A percentile compares a stretch with the other conserved stretches of the same genome.
These are phyloP conservation scores for Hydrozoanthus gracilis DNA, from an alignment of 92 coral and sea anemone genomes.

Conservation along the genomic window DNA sequence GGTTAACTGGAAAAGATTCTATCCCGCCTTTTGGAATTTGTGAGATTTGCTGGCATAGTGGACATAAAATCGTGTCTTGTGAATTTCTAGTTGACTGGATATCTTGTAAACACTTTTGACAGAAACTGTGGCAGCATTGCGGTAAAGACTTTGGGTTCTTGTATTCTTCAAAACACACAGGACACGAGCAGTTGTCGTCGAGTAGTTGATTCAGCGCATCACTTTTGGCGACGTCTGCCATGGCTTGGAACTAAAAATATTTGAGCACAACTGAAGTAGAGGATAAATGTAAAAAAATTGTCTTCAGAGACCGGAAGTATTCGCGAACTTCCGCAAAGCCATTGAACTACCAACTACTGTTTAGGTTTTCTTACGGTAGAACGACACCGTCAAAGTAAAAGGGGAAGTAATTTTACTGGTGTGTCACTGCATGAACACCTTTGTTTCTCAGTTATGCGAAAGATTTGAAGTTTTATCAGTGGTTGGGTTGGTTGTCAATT, in stretches of 20 bases:
- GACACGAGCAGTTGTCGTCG: constrained; percentile 11
- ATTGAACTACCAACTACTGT: too few species aligned
- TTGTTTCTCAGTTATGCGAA: background rate
- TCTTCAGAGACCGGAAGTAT: too few species aligned
- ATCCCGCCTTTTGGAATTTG: constrained; percentile 14
- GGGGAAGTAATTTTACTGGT: background rate
- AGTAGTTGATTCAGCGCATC: background rate
- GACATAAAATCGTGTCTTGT: background rate
- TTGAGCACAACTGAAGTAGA: background rate
- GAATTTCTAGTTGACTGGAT: background rate
- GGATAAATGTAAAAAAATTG: background rate
- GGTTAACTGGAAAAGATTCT: constrained; percentile 9
- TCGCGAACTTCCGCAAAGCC: too few species aligned
- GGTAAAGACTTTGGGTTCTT: constrained; percentile 19
- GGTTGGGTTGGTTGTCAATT: background rate
- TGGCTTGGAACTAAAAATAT: background rate
- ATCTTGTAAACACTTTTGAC: background rate
- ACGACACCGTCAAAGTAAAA: too few species aligned
- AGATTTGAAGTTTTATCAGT: background rate
- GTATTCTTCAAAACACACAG: constrained; percentile 13
- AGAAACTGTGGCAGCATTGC: constrained; percentile 16
- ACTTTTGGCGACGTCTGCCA: background rate
- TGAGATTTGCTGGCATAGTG: constrained; percentile 2
- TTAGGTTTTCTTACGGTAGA: too few species aligned
- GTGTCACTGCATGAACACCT: background rate